Conservation (phyloP, 2,888 invertebrate species). For the Dynastes grantii region DNA sequence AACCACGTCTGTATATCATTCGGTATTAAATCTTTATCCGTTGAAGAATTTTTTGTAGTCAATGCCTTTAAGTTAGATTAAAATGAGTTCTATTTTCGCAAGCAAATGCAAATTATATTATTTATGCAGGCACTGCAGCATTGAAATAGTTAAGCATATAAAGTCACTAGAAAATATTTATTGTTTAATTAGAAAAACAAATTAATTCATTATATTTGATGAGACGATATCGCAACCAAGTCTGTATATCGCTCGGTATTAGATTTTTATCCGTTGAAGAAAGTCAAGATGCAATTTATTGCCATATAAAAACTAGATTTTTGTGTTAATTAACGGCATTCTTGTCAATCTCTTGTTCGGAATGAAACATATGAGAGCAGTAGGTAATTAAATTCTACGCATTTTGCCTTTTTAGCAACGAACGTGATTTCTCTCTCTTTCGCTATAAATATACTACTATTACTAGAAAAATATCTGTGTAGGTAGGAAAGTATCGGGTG, state of each 20-base stretch:
- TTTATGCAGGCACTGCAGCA: no score
- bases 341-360: slow-evolving; percentile 2
- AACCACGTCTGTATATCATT: background rate
- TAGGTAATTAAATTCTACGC: slow-evolving; percentile 16
- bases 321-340: slow-evolving; percentile 24
- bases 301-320: slow-evolving; percentile 19
- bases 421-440: slow-evolving; percentile 5
- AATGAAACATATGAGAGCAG: background rate
- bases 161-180: no score
- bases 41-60: no score
- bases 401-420: slow-evolving; percentile 7
- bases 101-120: no score
- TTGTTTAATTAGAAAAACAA: no score
- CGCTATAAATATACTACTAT: no score
- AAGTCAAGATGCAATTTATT: slow-evolving; percentile 4
- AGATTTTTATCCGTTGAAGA: background rate
- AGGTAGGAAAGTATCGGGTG: background rate
- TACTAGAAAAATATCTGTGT: background rate
- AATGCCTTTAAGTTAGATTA: no score
- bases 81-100: no score
- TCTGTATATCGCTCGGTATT: background rate
- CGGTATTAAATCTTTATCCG: no score
- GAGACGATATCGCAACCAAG: background rate
- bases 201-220: background rate
- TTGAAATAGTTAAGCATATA: no score